phyloP scores from a whole-genome alignment of 2,113 vertebrate genomes.

The Labrus mixtus region DNA sequence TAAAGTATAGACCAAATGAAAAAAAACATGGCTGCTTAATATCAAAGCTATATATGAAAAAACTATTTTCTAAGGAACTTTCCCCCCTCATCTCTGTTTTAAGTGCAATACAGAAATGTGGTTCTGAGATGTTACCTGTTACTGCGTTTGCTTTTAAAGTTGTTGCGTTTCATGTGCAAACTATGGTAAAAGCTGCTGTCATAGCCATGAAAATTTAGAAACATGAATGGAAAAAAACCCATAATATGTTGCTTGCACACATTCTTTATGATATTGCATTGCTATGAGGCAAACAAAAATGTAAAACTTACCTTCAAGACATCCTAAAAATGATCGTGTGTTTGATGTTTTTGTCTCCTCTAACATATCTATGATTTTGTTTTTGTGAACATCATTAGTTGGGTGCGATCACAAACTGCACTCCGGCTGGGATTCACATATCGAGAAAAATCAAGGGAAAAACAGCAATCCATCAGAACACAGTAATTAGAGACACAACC shows the following conservation, averaged over 20 bases:
- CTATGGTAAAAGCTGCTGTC: background rate
- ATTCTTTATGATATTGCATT: background rate
- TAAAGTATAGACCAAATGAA: too few species aligned
- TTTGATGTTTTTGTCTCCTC: background rate
- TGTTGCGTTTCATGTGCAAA: too few species aligned
- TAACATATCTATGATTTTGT: background rate
- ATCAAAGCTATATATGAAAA: too few species aligned
- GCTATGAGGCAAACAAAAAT: background rate
- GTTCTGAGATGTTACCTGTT: too few species aligned
- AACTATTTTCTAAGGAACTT: too few species aligned
- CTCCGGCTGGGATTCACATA: background rate
- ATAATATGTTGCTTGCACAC: background rate
- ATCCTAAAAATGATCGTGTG: background rate
- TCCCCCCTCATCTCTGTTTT: too few species aligned
- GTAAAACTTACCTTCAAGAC: background rate
- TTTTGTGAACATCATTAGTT: background rate
- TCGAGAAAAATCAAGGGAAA: slow-evolving; percentile 1
- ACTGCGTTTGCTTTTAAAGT: too few species aligned
- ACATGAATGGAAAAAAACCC: background rate
- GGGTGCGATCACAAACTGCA: slow-evolving; percentile 12
- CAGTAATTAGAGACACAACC: background rate
- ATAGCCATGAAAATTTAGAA: background rate
- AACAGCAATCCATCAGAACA: background rate
- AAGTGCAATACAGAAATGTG: too few species aligned
- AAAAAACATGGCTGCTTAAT: too few species aligned